phyloP scores from a whole-genome alignment of 2,797 vertebrate genomes.

The Rhodeus uyekii region DNA sequence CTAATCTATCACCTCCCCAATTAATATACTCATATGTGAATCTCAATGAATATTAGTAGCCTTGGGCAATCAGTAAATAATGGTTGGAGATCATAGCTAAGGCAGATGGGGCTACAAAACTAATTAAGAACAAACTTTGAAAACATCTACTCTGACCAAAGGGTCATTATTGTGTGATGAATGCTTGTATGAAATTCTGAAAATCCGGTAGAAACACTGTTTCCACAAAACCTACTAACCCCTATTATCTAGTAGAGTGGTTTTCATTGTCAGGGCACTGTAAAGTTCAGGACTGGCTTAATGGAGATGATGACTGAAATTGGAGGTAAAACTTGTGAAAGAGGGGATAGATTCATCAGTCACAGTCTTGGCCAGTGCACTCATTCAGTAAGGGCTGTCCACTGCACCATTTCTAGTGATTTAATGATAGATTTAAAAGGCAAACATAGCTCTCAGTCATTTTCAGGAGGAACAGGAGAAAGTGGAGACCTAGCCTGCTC shows the following conservation, averaged over 20 bases:
- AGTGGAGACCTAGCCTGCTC: background rate
- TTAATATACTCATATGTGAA: slow-evolving; percentile 29
- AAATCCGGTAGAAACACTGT: slow-evolving; percentile 1
- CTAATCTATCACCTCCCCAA: slow-evolving; percentile 3
- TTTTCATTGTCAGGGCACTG: slow-evolving; percentile 7
- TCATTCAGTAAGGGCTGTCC: background rate
- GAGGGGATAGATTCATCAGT: background rate
- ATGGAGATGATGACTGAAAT: slow-evolving; percentile 29
- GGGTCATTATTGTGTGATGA: background rate
- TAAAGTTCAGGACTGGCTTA: background rate
- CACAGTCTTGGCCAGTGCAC: background rate
- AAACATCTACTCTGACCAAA: slow-evolving; percentile 8
- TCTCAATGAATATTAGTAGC: slow-evolving; percentile 9
- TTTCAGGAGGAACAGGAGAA: background rate
- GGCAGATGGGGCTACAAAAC: background rate
- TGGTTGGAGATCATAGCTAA: background rate
- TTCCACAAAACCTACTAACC: slow-evolving; percentile 38
- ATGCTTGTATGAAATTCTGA: slow-evolving; percentile 24
- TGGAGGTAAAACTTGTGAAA: slow-evolving; percentile 37
- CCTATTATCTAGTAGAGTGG: slow-evolving; percentile 9
- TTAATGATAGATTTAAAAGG: slow-evolving; percentile 17
- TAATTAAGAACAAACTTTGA: slow-evolving; percentile 35
- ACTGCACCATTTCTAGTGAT: background rate
- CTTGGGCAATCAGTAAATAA: background rate
- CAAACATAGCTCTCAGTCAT: background rate